Conservation (phyloP, 2,888 invertebrate species). For the Drosophila rellima region DNA sequence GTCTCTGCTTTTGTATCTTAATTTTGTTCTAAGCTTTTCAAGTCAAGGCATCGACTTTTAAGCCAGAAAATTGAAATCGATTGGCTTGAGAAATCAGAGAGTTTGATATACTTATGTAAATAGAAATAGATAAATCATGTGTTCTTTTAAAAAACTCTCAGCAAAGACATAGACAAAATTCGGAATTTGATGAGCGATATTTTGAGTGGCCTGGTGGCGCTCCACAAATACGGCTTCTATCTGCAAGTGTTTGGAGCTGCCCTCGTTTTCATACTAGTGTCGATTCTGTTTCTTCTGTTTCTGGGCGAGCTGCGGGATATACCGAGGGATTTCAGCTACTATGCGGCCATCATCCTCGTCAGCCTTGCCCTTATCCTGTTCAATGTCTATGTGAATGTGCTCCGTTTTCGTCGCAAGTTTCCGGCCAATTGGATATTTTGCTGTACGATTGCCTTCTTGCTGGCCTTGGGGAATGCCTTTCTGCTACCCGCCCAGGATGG, state of each 20-base stretch:
- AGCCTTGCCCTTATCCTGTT: slow-evolving; percentile 25
- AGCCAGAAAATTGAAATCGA: not conserved
- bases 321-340: not conserved
- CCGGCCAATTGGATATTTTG: slow-evolving; percentile 59
- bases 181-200: slow-evolving; percentile 52
- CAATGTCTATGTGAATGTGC: slow-evolving; percentile 41
- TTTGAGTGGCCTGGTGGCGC: slow-evolving; percentile 12
- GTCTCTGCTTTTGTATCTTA: too few relatives aligned
- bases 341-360: slow-evolving; percentile 7
- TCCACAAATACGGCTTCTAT: slow-evolving; percentile 27
- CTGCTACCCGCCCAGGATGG: slow-evolving; percentile 7
- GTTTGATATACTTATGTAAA: not conserved
- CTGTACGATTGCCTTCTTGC: slow-evolving; percentile 26
- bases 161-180: slow-evolving; percentile 5
- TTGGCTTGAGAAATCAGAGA: not conserved
- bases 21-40: too few relatives aligned
- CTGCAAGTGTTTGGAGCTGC: slow-evolving; percentile 45
- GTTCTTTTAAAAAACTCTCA: not conserved
- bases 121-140: not conserved
- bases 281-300: slow-evolving; percentile 18
- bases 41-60: too few relatives aligned
- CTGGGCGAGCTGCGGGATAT: not conserved
- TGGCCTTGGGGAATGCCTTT: slow-evolving; percentile 43
- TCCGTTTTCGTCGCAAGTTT: slow-evolving; percentile 32
- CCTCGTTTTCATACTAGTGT: slow-evolving; percentile 19